These are phyloP conservation scores for Hemaris fuciformis DNA, from an alignment of 2,888 invertebrate species.

Conservation along the genomic window DNA sequence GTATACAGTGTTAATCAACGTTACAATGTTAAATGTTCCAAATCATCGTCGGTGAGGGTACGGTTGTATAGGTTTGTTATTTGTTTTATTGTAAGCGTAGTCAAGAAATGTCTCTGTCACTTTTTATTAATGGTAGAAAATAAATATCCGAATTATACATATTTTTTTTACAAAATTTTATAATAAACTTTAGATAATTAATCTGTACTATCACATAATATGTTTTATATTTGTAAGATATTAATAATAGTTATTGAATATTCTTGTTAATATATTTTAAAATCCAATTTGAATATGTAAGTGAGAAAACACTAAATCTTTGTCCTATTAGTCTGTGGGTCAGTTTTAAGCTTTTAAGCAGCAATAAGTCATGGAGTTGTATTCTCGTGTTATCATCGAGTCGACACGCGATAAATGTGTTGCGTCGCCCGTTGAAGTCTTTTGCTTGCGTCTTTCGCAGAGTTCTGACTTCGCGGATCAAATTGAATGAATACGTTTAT, in stretches of 20 bases:
- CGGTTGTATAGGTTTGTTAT: background rate
- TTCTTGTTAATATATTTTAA: too few relatives aligned
- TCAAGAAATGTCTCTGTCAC: too few relatives aligned
- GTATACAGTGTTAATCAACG: background rate
- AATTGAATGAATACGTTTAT: background rate
- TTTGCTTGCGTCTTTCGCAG: conserved; percentile 21
- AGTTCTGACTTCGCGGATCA: background rate
- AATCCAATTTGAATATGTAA: too few relatives aligned
- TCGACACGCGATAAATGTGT: background rate
- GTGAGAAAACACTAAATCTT: too few relatives aligned
- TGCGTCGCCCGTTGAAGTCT: conserved; percentile 32
- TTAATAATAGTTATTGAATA: too few relatives aligned
- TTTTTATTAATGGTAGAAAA: too few relatives aligned
- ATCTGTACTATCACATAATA: too few relatives aligned
- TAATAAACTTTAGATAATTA: too few relatives aligned
- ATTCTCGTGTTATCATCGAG: background rate
- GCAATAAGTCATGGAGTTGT: background rate
- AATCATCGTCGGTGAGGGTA: background rate
- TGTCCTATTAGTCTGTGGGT: background rate
- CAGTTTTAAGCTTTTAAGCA: background rate
- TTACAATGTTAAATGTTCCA: background rate
- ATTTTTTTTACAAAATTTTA: too few relatives aligned
- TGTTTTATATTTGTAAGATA: too few relatives aligned
- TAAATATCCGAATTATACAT: too few relatives aligned
- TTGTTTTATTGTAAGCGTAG: too few relatives aligned